phyloP scores from a whole-genome alignment of 2,113 vertebrate species.

The Heteronetta atricapilla region DNA sequence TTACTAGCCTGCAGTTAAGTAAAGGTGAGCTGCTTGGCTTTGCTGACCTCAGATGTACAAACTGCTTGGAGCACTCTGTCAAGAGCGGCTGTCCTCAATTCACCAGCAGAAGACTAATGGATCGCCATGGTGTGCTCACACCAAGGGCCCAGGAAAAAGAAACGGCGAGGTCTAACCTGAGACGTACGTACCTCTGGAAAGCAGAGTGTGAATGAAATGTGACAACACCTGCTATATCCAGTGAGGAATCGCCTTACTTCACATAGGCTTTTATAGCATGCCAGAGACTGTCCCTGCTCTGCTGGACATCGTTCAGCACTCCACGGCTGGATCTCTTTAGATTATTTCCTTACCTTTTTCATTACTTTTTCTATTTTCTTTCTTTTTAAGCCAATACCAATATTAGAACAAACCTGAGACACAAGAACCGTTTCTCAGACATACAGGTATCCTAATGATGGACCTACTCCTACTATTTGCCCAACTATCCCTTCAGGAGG shows the following conservation, averaged over 20 bases:
- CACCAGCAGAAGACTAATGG: neutral
- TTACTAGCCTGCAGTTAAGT: neutral
- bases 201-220: neutral
- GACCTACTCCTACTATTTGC: neutral
- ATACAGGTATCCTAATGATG: neutral
- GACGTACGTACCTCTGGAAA: neutral
- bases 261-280: neutral
- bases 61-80: neutral
- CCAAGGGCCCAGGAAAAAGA: neutral
- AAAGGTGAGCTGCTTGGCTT: neutral
- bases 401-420: neutral
- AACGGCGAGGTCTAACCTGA: neutral
- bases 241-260: neutral
- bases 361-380: too few species aligned
- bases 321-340: neutral
- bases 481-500: neutral
- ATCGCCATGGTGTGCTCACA: neutral
- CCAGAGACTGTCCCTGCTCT: neutral
- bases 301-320: neutral
- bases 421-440: neutral
- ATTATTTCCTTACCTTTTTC: neutral
- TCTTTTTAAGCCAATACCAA: neutral
- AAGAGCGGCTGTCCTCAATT: neutral
- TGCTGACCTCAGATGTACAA: neutral
- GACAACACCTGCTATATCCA: neutral